Evolutionary conservation across 2,113 vertebrate genomes (phyloP).

Genomic region (Mobula birostris): DNA sequence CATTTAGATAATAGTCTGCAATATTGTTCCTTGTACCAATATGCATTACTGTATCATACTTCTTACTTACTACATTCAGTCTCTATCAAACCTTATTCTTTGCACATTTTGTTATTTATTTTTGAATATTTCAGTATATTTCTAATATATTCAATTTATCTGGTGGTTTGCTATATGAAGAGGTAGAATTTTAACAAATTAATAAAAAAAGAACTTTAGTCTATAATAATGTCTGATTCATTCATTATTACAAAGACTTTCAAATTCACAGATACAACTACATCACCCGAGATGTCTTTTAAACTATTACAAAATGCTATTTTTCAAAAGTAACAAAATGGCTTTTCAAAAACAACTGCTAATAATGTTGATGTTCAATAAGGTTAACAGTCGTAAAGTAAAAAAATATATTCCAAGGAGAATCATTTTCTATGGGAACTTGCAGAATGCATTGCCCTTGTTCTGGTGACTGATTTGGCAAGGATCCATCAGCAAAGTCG

Average conservation of each 20-base stretch:
- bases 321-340: background rate
- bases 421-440: background rate
- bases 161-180: background rate
- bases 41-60: too few relatives aligned
- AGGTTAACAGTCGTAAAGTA: background rate
- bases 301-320: background rate
- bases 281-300: background rate
- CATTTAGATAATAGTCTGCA: too few relatives aligned
- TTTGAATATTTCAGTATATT: background rate
- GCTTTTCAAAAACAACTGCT: background rate
- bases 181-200: background rate
- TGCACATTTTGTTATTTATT: background rate
- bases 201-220: background rate
- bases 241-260: conserved; percentile 20
- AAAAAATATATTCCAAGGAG: background rate
- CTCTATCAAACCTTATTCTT: background rate
- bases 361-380: background rate
- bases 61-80: background rate
- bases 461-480: background rate
- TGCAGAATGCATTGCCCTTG: background rate
- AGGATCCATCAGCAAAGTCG: background rate
- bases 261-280: background rate
- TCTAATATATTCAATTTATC: background rate
- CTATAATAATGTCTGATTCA: conserved; percentile 5
- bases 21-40: too few relatives aligned